Conservation (phyloP, 2,113 vertebrate genomes). For the Aldabrachelys gigantea region DNA sequence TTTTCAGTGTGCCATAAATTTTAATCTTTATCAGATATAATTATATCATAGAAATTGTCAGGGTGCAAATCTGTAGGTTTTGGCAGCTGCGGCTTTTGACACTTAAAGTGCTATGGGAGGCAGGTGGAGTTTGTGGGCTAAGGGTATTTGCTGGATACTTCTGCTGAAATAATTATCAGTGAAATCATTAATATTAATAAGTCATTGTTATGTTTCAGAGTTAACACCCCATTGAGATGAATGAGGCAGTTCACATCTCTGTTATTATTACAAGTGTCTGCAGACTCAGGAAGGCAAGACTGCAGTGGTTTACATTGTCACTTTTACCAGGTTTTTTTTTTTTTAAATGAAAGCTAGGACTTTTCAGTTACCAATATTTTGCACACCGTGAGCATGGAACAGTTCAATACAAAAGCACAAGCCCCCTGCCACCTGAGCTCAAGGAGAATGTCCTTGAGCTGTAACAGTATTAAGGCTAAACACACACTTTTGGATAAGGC, state of each 20-base stretch:
- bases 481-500: not conserved
- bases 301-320: not conserved
- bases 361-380: not conserved
- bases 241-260: not conserved
- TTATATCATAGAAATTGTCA: not conserved
- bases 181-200: not conserved
- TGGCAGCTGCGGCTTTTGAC: not conserved
- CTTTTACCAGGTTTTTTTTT: not conserved
- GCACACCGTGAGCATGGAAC: not conserved
- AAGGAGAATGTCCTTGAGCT: not conserved
- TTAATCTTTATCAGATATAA: not conserved
- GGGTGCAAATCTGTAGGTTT: not conserved
- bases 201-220: not conserved
- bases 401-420: not conserved
- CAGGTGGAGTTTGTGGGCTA: not conserved
- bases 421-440: not conserved
- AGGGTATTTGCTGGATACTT: not conserved
- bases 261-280: not conserved
- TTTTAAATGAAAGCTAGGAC: not conserved
- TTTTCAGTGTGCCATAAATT: not conserved
- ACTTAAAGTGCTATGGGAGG: not conserved
- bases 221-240: not conserved
- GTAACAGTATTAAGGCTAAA: constrained; percentile 7
- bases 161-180: not conserved
- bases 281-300: not conserved